Evolutionary conservation across 1,140 invertebrate genomes (phyloP).

Genomic region (Limonius californicus): DNA sequence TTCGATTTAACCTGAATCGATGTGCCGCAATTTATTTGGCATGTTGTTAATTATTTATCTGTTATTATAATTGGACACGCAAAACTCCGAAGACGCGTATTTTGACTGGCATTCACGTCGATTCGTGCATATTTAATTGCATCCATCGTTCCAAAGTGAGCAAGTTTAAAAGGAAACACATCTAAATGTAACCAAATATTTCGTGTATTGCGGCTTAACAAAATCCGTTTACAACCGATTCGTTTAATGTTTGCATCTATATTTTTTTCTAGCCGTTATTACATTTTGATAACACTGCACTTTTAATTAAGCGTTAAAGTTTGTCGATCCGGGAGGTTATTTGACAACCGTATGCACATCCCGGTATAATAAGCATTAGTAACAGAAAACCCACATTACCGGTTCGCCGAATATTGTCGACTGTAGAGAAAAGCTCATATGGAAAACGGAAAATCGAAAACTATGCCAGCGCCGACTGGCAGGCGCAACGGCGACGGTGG

Average conservation of each 20-base stretch:
- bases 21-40: slow-evolving; percentile 27
- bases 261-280: neutral
- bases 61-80: neutral
- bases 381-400: slow-evolving; percentile 4
- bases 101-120: neutral
- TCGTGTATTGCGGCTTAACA: neutral
- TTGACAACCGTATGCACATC: neutral
- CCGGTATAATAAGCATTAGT: neutral
- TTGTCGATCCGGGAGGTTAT: neutral
- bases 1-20: slow-evolving; percentile 26
- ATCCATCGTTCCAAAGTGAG: neutral
- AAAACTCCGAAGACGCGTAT: neutral
- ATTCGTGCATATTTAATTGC: neutral
- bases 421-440: neutral
- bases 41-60: slow-evolving; percentile 18
- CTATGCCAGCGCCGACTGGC: slow-evolving; percentile 18
- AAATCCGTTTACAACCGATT: no score
- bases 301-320: neutral
- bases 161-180: neutral
- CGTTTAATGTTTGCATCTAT: no score
- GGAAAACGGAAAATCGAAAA: slow-evolving; percentile 26
- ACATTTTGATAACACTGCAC: neutral
- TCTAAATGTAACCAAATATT: neutral
- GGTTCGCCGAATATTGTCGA: neutral
- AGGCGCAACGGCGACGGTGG: slow-evolving; percentile 20